Percentiles rank a stretch among this genome's conserved stretches.
Evolutionary conservation across 2,797 vertebrate species (phyloP).

Genomic region (Poeciliopsis turneri): DNA sequence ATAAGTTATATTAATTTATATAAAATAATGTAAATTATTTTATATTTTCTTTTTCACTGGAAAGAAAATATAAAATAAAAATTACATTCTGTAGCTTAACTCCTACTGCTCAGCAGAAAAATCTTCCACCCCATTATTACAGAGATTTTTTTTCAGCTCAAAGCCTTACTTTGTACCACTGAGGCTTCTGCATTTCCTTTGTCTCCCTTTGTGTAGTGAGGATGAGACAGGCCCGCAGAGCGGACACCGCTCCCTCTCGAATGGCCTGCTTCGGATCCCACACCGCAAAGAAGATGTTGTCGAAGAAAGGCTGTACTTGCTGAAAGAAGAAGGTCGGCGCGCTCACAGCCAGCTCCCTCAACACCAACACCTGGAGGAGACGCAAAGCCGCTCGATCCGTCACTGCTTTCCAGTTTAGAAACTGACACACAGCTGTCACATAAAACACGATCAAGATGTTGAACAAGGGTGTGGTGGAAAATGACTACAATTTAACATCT

Average conservation of each 20-base stretch:
- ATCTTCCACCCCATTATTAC: background rate
- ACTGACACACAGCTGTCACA: background rate
- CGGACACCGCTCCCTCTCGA: conserved; percentile 94
- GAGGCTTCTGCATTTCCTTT: conserved; percentile 99
- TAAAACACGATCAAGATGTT: background rate
- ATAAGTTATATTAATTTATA: no score
- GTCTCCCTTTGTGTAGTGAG: conserved; percentile 97
- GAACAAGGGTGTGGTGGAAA: background rate
- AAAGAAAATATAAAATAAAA: no score
- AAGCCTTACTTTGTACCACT: conserved; percentile 95
- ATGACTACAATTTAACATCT: no score
- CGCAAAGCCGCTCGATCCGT: background rate
- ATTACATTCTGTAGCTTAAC: background rate
- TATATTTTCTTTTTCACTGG: no score
- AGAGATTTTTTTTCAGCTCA: background rate
- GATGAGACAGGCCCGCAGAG: conserved; percentile 93
- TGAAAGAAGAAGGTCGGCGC: conserved; percentile 99
- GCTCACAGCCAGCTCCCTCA: conserved; percentile 95
- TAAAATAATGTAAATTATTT: no score
- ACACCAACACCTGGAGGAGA: conserved; percentile 88
- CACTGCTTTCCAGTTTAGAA: background rate
- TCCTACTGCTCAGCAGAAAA: background rate
- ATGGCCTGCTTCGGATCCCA: conserved; percentile 99
- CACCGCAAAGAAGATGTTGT: conserved; percentile 96
- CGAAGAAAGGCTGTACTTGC: conserved; percentile 98